phyloP scores from a whole-genome alignment of 2,797 vertebrate species.

The Pantherophis alleghaniensis region DNA sequence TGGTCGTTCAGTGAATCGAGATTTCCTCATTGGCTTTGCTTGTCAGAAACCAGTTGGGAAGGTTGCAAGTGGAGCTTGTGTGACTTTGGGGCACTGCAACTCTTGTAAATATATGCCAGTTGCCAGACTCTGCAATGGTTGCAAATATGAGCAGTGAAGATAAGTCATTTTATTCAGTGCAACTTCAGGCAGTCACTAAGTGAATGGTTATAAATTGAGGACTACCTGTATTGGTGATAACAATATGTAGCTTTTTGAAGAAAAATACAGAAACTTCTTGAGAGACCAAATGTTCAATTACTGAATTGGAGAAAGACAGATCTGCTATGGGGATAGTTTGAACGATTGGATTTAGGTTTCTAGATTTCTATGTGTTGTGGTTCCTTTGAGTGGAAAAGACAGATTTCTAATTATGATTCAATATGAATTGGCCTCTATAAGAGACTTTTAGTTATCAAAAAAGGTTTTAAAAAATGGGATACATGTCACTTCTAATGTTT shows the following conservation, averaged over 20 bases:
- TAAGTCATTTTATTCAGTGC: not conserved
- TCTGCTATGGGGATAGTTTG: no score
- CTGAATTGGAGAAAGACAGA: not conserved
- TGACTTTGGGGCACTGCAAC: not conserved
- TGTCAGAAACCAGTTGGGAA: no score
- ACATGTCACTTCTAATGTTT: conserved; percentile 5
- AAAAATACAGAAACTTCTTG: not conserved
- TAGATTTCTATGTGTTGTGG: not conserved
- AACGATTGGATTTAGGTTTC: not conserved
- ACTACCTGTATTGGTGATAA: not conserved
- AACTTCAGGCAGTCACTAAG: not conserved
- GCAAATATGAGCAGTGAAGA: not conserved
- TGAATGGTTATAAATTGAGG: not conserved
- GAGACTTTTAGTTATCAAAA: conserved; percentile 50
- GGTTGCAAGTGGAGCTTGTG: not conserved
- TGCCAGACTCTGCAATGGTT: not conserved
- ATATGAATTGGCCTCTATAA: conserved; percentile 46
- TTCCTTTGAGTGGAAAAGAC: not conserved
- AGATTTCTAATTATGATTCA: conserved; percentile 48
- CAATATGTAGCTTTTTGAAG: not conserved
- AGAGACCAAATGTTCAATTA: not conserved
- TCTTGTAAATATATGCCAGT: not conserved
- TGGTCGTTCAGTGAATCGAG: not conserved
- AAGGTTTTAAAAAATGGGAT: conserved; percentile 39
- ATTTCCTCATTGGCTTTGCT: not conserved